Evolutionary conservation across 2,888 invertebrate species (phyloP), one percentile per base, ranked within the genome.

Genomic region (Andrena bicolor): DNA sequence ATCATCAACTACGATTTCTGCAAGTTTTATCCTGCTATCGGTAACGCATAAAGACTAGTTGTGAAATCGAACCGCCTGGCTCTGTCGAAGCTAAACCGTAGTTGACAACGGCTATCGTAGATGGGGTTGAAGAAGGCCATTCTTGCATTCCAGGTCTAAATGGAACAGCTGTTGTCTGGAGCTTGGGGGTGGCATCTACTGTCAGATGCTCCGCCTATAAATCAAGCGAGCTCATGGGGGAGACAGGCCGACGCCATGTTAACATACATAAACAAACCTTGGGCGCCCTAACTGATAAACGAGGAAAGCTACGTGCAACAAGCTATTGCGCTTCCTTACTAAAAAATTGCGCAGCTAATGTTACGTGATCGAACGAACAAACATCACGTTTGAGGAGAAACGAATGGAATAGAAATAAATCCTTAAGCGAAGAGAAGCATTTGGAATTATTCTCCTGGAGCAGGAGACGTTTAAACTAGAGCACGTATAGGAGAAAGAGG

Each of bases 201-300:
- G 92, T 93, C 92, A 91, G 93, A 93, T 92, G 93, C 93, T 93
- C 93, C 93, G 93, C 93, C 93, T 93, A 93, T 93, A 93, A 93
- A 93, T 93, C 93, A 93, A 92, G 90, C 89, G 85, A 82, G 88
- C 84, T 90, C 85, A 86, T 88, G 85, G 84, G 90, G 90, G 90
- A 90, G 91, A 93, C 91, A 91, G 89, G 80, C 86, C 88, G 92
- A 92, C 93, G 93, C 93, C 93, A 93, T 93, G 93, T 93, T 93
- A 93, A 93, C 93, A 92, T 90, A 91, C 89, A 91, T 92, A 92
- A 93, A 93, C 92, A 92, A 93, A 93, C 92, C 88, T 90, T 89
- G 83, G 87, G 85, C 82, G 86, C 91, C 88, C 87, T 88, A 89
- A 90, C 90, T 91, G 90, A 92, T 92, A 91, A 92, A 89, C 90